Percentiles rank a stretch among this genome's conserved stretches.
Conservation (phyloP, 2,888 invertebrate species). For the Acrobasis suavella region DNA sequence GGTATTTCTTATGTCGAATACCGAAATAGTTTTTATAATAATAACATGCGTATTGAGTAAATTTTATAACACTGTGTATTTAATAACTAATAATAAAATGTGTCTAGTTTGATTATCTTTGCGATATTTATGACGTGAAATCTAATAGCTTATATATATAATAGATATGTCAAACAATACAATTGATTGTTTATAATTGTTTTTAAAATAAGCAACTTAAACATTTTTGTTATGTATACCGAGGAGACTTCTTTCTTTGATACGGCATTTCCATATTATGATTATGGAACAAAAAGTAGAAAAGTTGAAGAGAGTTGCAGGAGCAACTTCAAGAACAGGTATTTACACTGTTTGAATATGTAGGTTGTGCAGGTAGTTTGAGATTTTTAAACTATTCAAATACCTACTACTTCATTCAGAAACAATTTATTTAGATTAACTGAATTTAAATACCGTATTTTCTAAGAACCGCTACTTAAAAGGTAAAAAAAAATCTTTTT, state of each 20-base stretch:
- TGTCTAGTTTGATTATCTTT: too few relatives aligned
- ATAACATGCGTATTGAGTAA: too few relatives aligned
- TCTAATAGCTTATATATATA: too few relatives aligned
- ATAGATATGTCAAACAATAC: too few relatives aligned
- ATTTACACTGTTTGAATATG: constrained; percentile 80
- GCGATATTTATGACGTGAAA: too few relatives aligned
- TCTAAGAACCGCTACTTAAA: too few relatives aligned
- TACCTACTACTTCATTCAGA: neutral
- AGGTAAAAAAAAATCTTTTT: too few relatives aligned
- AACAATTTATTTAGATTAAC: neutral
- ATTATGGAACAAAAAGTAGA: constrained; percentile 81
- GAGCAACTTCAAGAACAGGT: constrained; percentile 81
- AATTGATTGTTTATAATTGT: neutral
- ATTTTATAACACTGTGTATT: too few relatives aligned
- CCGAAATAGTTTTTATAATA: too few relatives aligned
- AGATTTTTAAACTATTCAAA: constrained; percentile 48
- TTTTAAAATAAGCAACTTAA: neutral
- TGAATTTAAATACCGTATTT: neutral
- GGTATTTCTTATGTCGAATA: too few relatives aligned
- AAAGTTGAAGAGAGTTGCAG: constrained; percentile 81
- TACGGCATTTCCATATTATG: constrained; percentile 72
- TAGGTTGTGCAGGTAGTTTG: constrained; percentile 70
- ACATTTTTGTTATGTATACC: neutral
- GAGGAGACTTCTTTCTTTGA: constrained; percentile 19
- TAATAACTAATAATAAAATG: too few relatives aligned